These are phyloP conservation scores for Stenodema calcarata DNA, from an alignment of 2,888 invertebrate species.

Conservation along the genomic window DNA sequence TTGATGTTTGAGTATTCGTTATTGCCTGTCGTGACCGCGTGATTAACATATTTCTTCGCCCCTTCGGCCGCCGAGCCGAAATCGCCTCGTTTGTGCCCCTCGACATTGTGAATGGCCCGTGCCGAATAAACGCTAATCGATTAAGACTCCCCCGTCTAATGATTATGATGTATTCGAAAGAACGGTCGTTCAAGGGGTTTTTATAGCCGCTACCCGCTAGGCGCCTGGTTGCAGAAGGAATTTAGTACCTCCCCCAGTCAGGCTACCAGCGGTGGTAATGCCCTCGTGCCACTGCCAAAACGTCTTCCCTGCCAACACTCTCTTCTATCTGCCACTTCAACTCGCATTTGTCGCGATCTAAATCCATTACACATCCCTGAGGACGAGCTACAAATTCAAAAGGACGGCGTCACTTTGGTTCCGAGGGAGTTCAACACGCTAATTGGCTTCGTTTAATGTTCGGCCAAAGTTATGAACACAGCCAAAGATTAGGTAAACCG, in stretches of 20 bases:
- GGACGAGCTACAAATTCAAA: neutral
- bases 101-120: neutral
- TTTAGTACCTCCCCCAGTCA: neutral
- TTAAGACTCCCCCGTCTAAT: neutral
- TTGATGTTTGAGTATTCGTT: no score
- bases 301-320: neutral
- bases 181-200: neutral
- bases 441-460: neutral
- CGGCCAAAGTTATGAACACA: neutral
- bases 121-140: neutral
- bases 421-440: neutral
- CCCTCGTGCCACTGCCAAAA: conserved; percentile 12
- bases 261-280: neutral
- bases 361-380: neutral
- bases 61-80: neutral
- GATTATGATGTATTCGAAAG: conserved; percentile 18
- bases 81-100: neutral
- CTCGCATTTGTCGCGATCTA: conserved; percentile 10
- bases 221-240: conserved; percentile 38
- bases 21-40: neutral
- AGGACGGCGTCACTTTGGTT: neutral
- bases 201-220: conserved; percentile 33
- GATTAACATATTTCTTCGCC: neutral
- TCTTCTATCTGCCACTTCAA: neutral
- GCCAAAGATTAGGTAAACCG: neutral